phyloP scores from a whole-genome alignment of 92 coral and sea anemone genomes.

The Actinernus sp. region DNA sequence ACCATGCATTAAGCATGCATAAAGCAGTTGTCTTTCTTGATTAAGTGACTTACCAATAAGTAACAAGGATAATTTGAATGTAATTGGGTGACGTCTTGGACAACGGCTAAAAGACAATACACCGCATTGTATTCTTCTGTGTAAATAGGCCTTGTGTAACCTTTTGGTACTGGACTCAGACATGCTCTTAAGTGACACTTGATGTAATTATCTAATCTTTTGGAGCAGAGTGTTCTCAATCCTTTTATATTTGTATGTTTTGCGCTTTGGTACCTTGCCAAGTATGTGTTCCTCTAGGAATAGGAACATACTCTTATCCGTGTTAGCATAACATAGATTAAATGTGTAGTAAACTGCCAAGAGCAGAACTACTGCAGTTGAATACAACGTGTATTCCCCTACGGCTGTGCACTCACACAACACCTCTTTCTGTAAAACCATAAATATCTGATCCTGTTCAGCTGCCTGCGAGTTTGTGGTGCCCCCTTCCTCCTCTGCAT shows the following conservation, averaged over 20 bases:
- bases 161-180: no score
- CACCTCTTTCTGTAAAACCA: slow-evolving; percentile 8
- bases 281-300: slow-evolving; percentile 17
- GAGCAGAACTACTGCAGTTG: slow-evolving; percentile 6
- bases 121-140: no score
- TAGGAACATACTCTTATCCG: slow-evolving; percentile 1
- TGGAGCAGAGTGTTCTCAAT: slow-evolving; percentile 12
- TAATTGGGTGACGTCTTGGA: no score
- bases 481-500: slow-evolving; percentile 2
- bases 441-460: slow-evolving; percentile 18
- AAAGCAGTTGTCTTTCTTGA: no score
- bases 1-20: no score
- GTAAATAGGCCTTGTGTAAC: no score
- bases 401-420: slow-evolving; percentile 1
- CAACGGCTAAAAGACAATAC: no score
- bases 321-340: slow-evolving; percentile 10
- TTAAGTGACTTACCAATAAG: no score
- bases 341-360: slow-evolving; percentile 16
- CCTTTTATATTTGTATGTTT: slow-evolving; percentile 4
- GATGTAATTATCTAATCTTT: slow-evolving; percentile 1
- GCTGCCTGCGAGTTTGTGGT: no score
- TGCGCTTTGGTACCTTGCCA: slow-evolving; percentile 8
- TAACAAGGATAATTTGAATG: no score
- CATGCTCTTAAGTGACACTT: no score
- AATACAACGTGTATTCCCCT: not conserved